Base-by-base conservation (phyloP, 2,888 invertebrate species). In the Harpagoxenus sublaevis region DNA sequence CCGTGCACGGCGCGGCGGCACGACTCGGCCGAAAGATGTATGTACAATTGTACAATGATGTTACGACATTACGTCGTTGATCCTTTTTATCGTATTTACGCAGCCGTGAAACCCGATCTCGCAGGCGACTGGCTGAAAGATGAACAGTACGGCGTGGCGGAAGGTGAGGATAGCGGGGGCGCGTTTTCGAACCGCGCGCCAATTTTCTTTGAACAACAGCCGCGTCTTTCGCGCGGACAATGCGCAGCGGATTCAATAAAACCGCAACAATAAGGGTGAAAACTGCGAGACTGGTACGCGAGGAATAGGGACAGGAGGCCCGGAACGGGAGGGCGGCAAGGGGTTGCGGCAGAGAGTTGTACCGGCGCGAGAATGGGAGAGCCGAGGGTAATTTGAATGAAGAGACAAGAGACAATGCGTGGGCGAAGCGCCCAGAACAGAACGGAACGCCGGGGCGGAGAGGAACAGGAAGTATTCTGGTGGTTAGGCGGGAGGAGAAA, bases 321-420 rank as follows among this genome's bases (percentile, higher is more conserved):
- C 55, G 45, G 42, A 70, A 78, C 68, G 70, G 65, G 86, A 60
- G 71, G 15, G 70, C 18, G 82, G 84, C 86, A 84, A 81, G 81
- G n/a, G 89, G 88, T 77, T 84, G 81, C 85, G 77, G 81, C 83
- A 84, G 70, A 79, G 62, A 82, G 84, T 84, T 63, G 83, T 83
- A 77, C 71, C 71, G 81, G 83, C 83, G 91, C 88, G 92, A 92
- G 92, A 92, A 93, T 92, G 92, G 92, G 90, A 91, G 89, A 90
- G 90, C 89, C 89, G 91, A 91, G 93, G 94, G 94, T 94, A 94
- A 95, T 95, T 95, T 94, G 94, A 94, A 94, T 94, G 94, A 94
- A 95, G 94, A 94, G 94, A 94, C 93, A 94, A 92, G 93, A 94
- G 94, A 95, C 95, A 94, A 95, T 94, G 93, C 93, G 93, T 90